phyloP scores from a whole-genome alignment of 1,140 invertebrate species.

The Drosophila cardini region DNA sequence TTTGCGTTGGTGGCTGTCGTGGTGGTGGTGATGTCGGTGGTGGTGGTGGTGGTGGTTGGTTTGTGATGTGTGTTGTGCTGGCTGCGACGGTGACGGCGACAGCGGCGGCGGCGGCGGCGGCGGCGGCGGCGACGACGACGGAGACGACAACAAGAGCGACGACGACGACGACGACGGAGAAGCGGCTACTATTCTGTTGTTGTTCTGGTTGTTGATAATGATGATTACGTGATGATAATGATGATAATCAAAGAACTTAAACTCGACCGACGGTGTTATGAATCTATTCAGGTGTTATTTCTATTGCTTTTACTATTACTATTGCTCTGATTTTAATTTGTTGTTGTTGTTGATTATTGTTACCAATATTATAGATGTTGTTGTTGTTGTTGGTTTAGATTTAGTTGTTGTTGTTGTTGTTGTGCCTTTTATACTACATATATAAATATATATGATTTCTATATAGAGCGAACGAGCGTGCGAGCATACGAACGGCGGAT shows the following conservation, averaged over 20 bases:
- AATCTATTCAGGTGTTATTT: constrained; percentile 12
- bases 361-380: constrained; percentile 12
- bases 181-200: constrained; percentile 31
- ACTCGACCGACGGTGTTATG: constrained; percentile 36
- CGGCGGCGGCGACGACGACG: constrained; percentile 18
- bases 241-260: constrained; percentile 51
- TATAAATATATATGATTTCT: constrained; percentile 65
- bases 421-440: constrained; percentile 57
- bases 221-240: constrained; percentile 35
- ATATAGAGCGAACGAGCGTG: constrained; percentile 78
- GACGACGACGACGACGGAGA: constrained; percentile 11
- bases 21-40: constrained; percentile 28
- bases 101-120: constrained; percentile 37
- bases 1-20: constrained; percentile 47
- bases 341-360: constrained; percentile 6
- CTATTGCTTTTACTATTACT: constrained; percentile 18
- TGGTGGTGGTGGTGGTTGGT: constrained; percentile 61
- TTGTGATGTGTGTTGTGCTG: constrained; percentile 57
- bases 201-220: background rate
- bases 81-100: constrained; percentile 54
- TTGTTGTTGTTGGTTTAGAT: constrained; percentile 18
- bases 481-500: constrained; percentile 79
- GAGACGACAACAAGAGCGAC: constrained; percentile 18
- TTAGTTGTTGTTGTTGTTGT: constrained; percentile 21
- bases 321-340: background rate